These are phyloP conservation scores for Zaprionus davidi DNA, from an alignment of 1,140 invertebrate genomes.

Conservation along the genomic window DNA sequence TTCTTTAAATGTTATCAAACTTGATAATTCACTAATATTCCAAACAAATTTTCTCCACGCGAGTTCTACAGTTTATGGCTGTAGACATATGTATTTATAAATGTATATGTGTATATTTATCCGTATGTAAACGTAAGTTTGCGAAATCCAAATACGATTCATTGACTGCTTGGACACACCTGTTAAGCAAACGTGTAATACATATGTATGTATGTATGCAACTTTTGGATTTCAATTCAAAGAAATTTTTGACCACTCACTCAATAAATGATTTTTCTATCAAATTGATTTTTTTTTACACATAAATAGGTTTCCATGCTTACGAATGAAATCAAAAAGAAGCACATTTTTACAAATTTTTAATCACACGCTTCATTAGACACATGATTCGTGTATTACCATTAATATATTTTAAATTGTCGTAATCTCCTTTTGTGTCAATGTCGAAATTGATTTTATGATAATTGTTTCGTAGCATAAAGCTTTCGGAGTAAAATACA, in stretches of 20 bases:
- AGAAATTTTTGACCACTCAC: not conserved
- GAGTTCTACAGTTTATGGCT: not conserved
- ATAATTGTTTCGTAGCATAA: not conserved
- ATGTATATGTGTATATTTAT: not conserved
- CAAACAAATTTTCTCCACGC: not conserved
- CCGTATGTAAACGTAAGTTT: slow-evolving; percentile 5
- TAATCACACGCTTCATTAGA: not conserved
- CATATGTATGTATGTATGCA: not conserved
- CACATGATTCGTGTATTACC: not conserved
- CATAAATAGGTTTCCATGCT: not conserved
- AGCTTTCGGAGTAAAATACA: not conserved
- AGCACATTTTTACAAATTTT: not conserved
- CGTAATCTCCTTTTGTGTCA: not conserved
- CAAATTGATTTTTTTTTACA: not conserved
- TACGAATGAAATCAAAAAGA: not conserved
- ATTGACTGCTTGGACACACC: slow-evolving; percentile 30
- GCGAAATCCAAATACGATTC: slow-evolving; percentile 4
- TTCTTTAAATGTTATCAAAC: too few relatives aligned
- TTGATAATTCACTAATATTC: not conserved
- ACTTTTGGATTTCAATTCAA: not conserved
- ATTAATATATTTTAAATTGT: not conserved
- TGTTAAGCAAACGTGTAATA: slow-evolving; percentile 35
- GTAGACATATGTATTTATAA: not conserved
- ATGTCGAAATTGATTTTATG: not conserved
- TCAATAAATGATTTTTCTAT: not conserved